phyloP scores from a whole-genome alignment of 2,797 vertebrate genomes.

The Meda fulgida region DNA sequence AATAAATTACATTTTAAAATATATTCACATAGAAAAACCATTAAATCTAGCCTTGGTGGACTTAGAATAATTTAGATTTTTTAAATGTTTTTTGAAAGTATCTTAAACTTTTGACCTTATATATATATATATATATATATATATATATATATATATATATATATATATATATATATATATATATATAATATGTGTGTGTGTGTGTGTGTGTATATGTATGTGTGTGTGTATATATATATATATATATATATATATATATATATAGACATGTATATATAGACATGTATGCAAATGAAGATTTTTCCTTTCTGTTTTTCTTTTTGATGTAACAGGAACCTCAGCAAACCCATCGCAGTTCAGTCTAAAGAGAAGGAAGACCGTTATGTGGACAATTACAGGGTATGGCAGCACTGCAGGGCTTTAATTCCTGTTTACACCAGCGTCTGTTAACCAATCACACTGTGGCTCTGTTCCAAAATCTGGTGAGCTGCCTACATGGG shows the following conservation, averaged over 20 bases:
- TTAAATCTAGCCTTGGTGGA: background rate
- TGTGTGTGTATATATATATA: too few species aligned
- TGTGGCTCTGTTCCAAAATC: constrained; percentile 20
- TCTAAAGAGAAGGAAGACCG: constrained; percentile 99
- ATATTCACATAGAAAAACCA: background rate
- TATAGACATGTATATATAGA: too few species aligned
- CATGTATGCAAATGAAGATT: background rate
- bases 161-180: too few species aligned
- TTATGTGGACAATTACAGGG: constrained; percentile 96
- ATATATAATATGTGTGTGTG: too few species aligned
- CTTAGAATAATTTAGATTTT: too few species aligned
- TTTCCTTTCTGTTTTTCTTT: constrained; percentile 11
- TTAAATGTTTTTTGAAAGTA: too few species aligned
- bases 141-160: too few species aligned
- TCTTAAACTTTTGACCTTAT: too few species aligned
- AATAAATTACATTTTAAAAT: background rate
- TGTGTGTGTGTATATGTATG: too few species aligned
- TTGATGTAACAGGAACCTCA: constrained; percentile 83
- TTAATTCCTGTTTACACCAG: constrained; percentile 37
- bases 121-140: too few species aligned
- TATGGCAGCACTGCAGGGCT: constrained; percentile 61
- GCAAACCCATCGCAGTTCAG: constrained; percentile 97
- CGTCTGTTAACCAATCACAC: constrained; percentile 38
- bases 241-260: too few species aligned
- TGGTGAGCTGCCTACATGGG: background rate